Conservation (phyloP, 2,113 vertebrate genomes). For the Hystrix brachyura region DNA sequence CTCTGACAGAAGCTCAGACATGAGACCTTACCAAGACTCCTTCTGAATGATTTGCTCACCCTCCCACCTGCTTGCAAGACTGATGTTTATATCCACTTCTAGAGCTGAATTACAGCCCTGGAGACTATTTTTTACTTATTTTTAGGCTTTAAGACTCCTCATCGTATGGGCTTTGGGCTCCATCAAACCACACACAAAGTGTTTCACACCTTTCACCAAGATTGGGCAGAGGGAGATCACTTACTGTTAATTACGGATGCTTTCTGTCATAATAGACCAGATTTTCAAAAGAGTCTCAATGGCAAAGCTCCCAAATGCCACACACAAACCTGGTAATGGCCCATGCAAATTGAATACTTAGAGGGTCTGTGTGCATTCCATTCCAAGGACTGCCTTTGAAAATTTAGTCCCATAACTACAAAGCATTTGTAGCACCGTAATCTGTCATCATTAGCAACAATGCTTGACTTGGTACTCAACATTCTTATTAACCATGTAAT, state of each 20-base stretch:
- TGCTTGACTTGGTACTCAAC: slow-evolving; percentile 79
- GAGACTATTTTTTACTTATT: not conserved
- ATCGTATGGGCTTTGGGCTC: not conserved
- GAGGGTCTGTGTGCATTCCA: slow-evolving; percentile 61
- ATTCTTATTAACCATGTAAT: slow-evolving; percentile 76
- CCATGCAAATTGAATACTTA: slow-evolving; percentile 81
- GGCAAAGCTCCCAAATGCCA: slow-evolving; percentile 74
- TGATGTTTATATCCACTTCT: not conserved
- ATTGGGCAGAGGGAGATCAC: slow-evolving; percentile 56
- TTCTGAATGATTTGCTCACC: not conserved
- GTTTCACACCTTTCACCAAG: slow-evolving; percentile 29
- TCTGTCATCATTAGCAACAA: slow-evolving; percentile 77
- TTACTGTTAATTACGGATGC: slow-evolving; percentile 77
- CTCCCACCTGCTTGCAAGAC: not conserved
- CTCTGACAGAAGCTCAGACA: not conserved
- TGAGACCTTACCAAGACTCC: not conserved
- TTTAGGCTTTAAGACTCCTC: not conserved
- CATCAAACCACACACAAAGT: not conserved
- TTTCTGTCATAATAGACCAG: slow-evolving; percentile 75
- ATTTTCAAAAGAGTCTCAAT: slow-evolving; percentile 78
- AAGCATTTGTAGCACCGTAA: slow-evolving; percentile 67
- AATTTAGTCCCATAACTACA: slow-evolving; percentile 71
- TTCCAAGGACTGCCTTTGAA: slow-evolving; percentile 80
- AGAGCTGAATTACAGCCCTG: not conserved
- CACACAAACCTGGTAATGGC: slow-evolving; percentile 80